Conservation (phyloP, 2,797 vertebrate species). For the Psittacula derbiana region DNA sequence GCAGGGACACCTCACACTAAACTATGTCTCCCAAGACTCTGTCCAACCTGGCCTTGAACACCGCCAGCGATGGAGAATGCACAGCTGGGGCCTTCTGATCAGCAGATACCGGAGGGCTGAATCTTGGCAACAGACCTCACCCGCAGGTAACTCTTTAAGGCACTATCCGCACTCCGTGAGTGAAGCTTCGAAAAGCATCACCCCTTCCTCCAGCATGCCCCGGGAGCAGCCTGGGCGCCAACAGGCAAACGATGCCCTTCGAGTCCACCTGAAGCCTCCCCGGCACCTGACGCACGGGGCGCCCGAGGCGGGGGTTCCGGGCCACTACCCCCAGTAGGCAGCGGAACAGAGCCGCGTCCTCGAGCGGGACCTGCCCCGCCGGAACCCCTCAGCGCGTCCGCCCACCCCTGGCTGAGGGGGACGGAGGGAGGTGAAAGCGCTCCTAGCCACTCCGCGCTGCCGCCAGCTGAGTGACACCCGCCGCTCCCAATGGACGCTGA, state of each 20-base stretch:
- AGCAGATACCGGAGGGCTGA: rapidly evolving
- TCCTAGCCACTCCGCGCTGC: background rate
- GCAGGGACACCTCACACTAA: background rate
- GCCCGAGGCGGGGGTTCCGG: rapidly evolving
- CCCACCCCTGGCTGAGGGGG: background rate
- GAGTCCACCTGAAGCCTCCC: rapidly evolving
- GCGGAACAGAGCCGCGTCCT: rapidly evolving
- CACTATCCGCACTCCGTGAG: rapidly evolving
- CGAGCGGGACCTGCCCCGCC: rapidly evolving
- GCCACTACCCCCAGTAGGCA: rapidly evolving
- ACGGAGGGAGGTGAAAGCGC: no score
- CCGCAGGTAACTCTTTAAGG: background rate
- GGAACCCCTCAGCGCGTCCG: background rate
- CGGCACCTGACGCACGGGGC: rapidly evolving
- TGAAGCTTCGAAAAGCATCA: rapidly evolving
- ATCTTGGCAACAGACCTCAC: background rate
- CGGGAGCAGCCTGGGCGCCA: background rate
- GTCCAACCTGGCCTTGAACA: background rate
- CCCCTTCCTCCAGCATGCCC: rapidly evolving
- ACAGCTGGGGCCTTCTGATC: background rate
- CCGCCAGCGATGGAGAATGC: background rate
- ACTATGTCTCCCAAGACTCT: background rate
- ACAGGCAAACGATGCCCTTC: rapidly evolving
- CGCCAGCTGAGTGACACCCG: background rate
- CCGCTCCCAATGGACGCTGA: background rate